These are phyloP conservation scores for Axis porcinus DNA, from an alignment of 2,113 vertebrate species.

Conservation along the genomic window DNA sequence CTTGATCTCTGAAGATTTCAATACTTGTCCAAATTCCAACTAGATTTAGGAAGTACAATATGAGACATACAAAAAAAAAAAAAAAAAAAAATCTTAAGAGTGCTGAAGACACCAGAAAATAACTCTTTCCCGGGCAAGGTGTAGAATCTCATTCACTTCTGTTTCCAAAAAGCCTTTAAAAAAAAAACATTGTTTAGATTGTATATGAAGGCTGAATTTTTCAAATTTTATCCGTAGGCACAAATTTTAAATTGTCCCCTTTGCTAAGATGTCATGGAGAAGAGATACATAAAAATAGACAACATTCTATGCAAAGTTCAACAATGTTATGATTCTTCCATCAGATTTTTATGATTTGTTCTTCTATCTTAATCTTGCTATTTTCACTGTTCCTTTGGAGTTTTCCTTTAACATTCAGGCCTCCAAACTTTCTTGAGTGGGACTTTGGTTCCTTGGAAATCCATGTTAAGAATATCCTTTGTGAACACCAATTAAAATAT, in stretches of 20 bases:
- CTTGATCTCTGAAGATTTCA: neutral
- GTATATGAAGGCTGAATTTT: neutral
- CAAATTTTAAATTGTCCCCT: neutral
- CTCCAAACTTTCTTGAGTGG: neutral
- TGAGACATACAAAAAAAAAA: neutral
- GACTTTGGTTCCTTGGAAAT: neutral
- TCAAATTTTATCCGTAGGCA: neutral
- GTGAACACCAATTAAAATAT: constrained; percentile 40
- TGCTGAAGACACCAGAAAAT: neutral
- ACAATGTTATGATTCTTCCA: neutral
- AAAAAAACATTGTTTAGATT: neutral
- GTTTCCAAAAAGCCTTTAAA: neutral
- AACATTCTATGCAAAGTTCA: neutral
- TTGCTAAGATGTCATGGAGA: neutral
- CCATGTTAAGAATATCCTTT: neutral
- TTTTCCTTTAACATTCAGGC: neutral
- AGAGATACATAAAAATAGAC: neutral
- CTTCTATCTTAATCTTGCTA: neutral
- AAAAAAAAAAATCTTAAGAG: neutral
- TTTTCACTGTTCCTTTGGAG: neutral
- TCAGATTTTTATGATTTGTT: neutral
- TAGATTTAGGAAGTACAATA: neutral
- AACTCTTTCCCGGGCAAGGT: neutral
- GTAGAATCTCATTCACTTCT: neutral
- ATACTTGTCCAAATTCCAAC: neutral